A percentile compares a stretch with the other conserved stretches of the same genome.
Conservation (phyloP, 2,797 vertebrate genomes). For the Lophotriccus pileatus region DNA sequence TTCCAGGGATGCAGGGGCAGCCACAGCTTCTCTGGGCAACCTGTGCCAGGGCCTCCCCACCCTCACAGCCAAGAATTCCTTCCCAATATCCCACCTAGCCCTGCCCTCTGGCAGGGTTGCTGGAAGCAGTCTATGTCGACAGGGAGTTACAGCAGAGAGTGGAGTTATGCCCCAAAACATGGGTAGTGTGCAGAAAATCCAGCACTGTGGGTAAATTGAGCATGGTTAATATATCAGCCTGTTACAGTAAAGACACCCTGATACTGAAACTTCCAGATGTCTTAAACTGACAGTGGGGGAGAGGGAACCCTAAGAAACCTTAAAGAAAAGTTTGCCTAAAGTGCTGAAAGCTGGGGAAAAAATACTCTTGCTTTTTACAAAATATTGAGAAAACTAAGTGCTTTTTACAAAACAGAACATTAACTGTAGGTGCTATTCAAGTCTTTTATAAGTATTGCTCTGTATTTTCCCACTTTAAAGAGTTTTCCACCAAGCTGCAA, state of each 20-base stretch:
- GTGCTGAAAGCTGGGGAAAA: background rate
- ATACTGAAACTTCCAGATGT: background rate
- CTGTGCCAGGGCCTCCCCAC: background rate
- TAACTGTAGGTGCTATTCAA: background rate
- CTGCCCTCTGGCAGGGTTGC: background rate
- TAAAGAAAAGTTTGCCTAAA: background rate
- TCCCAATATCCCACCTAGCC: rapidly evolving
- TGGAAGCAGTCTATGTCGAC: background rate
- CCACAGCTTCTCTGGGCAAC: background rate
- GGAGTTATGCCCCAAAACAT: background rate
- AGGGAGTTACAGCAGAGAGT: background rate
- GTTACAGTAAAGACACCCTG: background rate
- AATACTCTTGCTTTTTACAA: background rate
- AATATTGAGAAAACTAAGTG: background rate
- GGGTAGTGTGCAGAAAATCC: background rate
- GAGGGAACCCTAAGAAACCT: background rate
- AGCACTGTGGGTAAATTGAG: background rate
- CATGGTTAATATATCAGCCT: background rate
- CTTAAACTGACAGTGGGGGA: background rate
- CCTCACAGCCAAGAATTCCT: background rate
- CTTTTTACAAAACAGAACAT: background rate
- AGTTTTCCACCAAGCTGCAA: background rate
- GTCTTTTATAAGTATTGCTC: background rate
- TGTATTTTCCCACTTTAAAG: background rate
- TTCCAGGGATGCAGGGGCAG: background rate